Base-by-base conservation (phyloP, 1,140 invertebrate genomes). In the Cryptotermes secundus region DNA sequence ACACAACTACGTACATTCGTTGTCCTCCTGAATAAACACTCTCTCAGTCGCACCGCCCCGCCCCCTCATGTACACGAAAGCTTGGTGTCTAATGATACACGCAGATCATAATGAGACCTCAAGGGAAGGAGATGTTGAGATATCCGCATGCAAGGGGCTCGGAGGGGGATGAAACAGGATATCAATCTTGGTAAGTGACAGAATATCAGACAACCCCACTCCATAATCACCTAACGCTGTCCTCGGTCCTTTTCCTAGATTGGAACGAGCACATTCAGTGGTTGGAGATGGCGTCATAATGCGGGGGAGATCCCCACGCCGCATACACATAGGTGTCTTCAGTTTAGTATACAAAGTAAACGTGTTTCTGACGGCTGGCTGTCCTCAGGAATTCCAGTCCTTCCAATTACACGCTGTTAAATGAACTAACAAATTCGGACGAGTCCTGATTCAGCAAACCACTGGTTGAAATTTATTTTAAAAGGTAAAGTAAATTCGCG, bases 111-210 rank as follows among this genome's bases (percentile, higher is more conserved):
- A 72, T 72, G 59, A 72, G 59, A 31, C 59, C 59, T 72, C 59
- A 26, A 72, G 59, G 59, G 59, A 72, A 31, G 59, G 26, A 72
- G n/a, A 31, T 72, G 59, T 26, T 31, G 59, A 72, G 59, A 31
- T 10, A 26, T 12, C 26, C 26, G 59, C 59, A n/a, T 72, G 26
- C n/a, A 72, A 22, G 24, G 53, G 53, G 3, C 7, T 59, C 26
- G 53, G 1, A 59, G 59, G 14, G 59, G 59, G 59, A 31, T 31
- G 26, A 72, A 31, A 31, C 59, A 72, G 26, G n/a, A 72, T 72
- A 72, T 72, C 59, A 72, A 72, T 72, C 59, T 72, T 72, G 59
- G 59, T 72, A 72, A 72, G n/a, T 72, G 59, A 72, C 59, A 72
- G 59, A 72, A 31, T 72, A 72, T 72, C 59, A 72, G 59, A 72